Evolutionary conservation across 2,113 vertebrate species (phyloP).

Genomic region (Pardalotus punctatus): DNA sequence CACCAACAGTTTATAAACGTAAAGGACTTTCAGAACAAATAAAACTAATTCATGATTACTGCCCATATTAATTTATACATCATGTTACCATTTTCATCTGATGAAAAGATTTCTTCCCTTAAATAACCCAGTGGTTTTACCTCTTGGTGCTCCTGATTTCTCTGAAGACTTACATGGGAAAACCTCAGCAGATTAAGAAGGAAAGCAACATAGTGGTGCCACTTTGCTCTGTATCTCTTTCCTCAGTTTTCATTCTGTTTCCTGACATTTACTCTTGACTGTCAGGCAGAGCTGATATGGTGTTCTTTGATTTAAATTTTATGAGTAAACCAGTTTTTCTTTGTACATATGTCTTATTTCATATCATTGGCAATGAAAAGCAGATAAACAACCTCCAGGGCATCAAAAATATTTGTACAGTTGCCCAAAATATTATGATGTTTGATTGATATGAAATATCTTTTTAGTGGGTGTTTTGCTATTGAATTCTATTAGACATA

Average conservation of each 20-base stretch:
- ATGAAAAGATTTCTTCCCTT: not conserved
- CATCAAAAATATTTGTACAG: not conserved
- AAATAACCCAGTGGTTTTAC: not conserved
- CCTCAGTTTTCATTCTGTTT: not conserved
- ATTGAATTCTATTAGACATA: not conserved
- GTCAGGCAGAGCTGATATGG: not conserved
- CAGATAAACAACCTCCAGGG: not conserved
- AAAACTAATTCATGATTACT: not conserved
- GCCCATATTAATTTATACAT: not conserved
- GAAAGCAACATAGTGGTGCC: not conserved
- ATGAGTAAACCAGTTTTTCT: not conserved
- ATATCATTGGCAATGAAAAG: not conserved
- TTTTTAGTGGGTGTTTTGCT: fast-evolving
- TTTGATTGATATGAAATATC: not conserved
- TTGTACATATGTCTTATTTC: not conserved
- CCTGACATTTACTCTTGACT: not conserved
- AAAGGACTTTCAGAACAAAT: not conserved
- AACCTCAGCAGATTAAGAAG: not conserved
- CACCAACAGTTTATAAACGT: not conserved
- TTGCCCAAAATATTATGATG: not conserved
- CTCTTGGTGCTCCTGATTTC: not conserved
- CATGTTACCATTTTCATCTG: not conserved
- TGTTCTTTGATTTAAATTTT: not conserved
- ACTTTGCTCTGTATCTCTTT: not conserved
- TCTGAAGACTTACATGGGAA: not conserved